Base-by-base conservation (phyloP, 2,888 invertebrate genomes). In the Chironomus riparius region DNA sequence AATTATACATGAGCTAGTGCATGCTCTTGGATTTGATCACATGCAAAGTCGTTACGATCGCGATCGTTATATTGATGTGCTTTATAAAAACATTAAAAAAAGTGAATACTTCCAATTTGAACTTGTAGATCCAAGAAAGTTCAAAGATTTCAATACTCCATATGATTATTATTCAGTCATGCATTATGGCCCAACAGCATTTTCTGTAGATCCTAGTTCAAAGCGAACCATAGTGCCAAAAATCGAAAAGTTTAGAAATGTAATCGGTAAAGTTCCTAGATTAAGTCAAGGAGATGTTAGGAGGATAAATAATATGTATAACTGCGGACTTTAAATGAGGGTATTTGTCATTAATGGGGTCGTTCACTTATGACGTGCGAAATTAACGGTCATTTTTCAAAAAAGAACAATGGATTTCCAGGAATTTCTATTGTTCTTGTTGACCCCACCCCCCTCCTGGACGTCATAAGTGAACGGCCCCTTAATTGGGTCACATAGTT, bases 231-330 rank as follows among this genome's bases (percentile, higher is more conserved):
- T 73, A 12, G 38, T 73, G 0, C 72, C 72, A 12, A 73, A 15
- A 73, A 47, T 22, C 3, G n/a, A 4, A 18, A n/a, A 21, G 5
- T 73, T 47, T 10, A 28, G 15, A 24, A 61, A 62, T 15, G 61
- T 73, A 0, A 73, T 73, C 18, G 72, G 72, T 4, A 38, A 62
- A 15, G 3, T 38, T 15, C 12, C 15, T 21, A 38, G 62, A 13
- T 12, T 73, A 7, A 73, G 72, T 24, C 6, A 2, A 18, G 72
- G 72, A 2, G 72, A 73, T 47, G 62, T 62, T 2, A 22, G 28
- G 6, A 61, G 72, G 62, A n/a, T 73, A 0, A 73, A 73, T 22
- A 71, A 71, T 28, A 71, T 71, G 71, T 71, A 71, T 56, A 61
- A 50, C n/a, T 71, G 71, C 12, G 7, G 21, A 38, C 7, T 2